A percentile compares a stretch with the other conserved stretches of the same genome.
phyloP scores from a whole-genome alignment of 2,888 invertebrate genomes.

The Biston betularia region DNA sequence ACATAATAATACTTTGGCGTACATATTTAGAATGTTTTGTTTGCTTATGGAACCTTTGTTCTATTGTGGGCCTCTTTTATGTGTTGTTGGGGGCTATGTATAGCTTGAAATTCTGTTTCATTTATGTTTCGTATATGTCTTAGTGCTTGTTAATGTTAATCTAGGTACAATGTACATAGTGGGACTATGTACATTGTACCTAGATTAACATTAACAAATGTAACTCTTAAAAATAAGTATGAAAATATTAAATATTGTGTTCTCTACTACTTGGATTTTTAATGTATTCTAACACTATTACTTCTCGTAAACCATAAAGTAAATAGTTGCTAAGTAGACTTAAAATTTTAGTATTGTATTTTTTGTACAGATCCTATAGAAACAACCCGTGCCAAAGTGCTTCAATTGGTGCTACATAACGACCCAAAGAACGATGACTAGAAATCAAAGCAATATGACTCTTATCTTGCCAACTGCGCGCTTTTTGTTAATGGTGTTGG shows the following conservation, averaged over 20 bases:
- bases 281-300: neutral
- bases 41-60: conserved; percentile 37
- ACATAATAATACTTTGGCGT: conserved; percentile 25
- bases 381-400: conserved; percentile 27
- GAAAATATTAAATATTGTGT: neutral
- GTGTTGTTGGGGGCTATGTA: conserved; percentile 2
- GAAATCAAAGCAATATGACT: conserved; percentile 50
- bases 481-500: conserved; percentile 59
- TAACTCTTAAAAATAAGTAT: neutral
- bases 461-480: conserved; percentile 47
- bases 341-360: neutral
- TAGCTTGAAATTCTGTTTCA: neutral
- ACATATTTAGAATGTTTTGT: conserved; percentile 26
- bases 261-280: neutral
- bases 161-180: neutral
- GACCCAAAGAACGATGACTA: conserved; percentile 33
- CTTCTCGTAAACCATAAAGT: neutral
- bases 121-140: neutral
- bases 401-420: conserved; percentile 18
- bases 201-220: neutral
- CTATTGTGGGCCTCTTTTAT: conserved; percentile 10
- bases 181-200: no score
- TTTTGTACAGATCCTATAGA: conserved; percentile 36
- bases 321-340: neutral
- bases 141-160: neutral